Base-by-base conservation (phyloP, 92 coral and sea anemone species). In the Epizoanthus rinbou region DNA sequence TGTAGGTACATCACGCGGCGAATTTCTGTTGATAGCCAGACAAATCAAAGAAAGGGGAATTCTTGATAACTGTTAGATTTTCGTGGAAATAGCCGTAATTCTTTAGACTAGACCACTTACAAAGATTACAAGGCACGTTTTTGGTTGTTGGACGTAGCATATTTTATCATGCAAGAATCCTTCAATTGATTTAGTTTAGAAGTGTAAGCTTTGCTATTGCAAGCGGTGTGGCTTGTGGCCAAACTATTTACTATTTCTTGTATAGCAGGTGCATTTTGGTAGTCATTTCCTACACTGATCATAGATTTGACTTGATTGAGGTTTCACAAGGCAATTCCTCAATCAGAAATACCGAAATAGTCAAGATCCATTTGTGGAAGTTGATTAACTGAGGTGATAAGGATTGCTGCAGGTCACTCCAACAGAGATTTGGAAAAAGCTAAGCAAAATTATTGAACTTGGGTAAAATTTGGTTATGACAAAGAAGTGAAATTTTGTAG, bases 221-320 rank as follows among this genome's bases (percentile, higher is more conserved):
- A 60, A 78, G 82, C 82, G 82, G 82, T 57, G 82, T 78, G 54
- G 41, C 82, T 56, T 56, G 25, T 19, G 57, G 24, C 71, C 71
- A 62, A 78, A 78, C 71, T 62, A 22, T 75, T 75, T 75, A 75
- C 66, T 17, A 56, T 60, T 75, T 33, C 54, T 75, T 58, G 18
- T 37, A 37, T 37, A 62, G 71, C 82, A 78, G 82, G 82, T 78
- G 82, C 82, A 63, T 57, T 43, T 50, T 75, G 15, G 53, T 57
- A 59, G 81, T 6, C 60, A 21, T n/a, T 31, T 59, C 70, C 54
- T 47, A 60, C 71, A 78, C n/a, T n/a, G 11, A 39, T 62, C 66
- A 35, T 59, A 62, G 21, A 14, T 78, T 62, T 58, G 10, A 0
- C 71, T 21, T 62, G 69, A 22, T 58, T 71, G 54, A 23, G 57